Base-by-base conservation (phyloP, 2,113 vertebrate genomes). In the Pollimyrus isidori region DNA sequence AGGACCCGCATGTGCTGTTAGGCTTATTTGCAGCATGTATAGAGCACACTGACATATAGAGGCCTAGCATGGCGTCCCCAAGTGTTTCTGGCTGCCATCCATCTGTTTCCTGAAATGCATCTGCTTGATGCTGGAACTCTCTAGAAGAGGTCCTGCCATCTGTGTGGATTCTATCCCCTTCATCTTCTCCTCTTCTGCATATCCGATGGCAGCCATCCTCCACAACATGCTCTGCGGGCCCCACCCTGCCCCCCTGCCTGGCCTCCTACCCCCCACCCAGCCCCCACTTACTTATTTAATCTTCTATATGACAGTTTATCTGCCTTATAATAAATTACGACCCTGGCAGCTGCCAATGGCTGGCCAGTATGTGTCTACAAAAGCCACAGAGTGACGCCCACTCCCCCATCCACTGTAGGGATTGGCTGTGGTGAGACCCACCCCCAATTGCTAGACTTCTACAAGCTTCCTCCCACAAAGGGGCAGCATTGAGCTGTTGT, bases 191-290 rank as follows among this genome's bases (percentile, higher is more conserved):
- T 91, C 92, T 90, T 91, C 90, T 93, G 89, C 91, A 91, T 90
- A 92, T 91, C 89, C 89, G 88, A 88, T 93, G 92, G 94, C 93
- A 90, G 91, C 92, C 92, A 92, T 92, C 94, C 91, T 93, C 94
- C 93, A 93, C 92, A 93, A 91, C 93, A 93, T 92, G 94, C 94
- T 95, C 95, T 93, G 92, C 92, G 89, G 94, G 94, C 94, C 93
- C 92, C 93, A 91, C 93, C 95, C 95, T 94, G 93, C 95, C 95
- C 95, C 94, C 94, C 93, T 90, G 92, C 91, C 91, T 92, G 91
- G 93, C 93, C 94, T 94, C 93, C 92, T 91, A 88, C 93, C 92
- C 93, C 93, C 91, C 42, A 46, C 90, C 94, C 88, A 90, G 89
- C 21, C 53, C 94, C 88, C 90, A 93, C 90, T 95, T 49, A 89